phyloP scores from a whole-genome alignment of 2,888 invertebrate genomes.

The Cryptus viduatorius region DNA sequence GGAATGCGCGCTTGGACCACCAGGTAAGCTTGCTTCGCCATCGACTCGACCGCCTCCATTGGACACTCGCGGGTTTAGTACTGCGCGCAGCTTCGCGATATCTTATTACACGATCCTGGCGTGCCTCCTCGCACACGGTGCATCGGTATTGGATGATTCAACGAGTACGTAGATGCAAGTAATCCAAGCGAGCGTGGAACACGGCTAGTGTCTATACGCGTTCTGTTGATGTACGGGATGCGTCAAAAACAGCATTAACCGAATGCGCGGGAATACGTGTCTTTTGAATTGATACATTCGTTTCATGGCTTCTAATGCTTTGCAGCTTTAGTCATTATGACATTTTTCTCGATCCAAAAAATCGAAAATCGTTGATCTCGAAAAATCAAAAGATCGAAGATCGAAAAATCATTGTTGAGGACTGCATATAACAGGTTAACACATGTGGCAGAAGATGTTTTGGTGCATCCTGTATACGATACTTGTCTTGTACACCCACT shows the following conservation, averaged over 20 bases:
- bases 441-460: background rate
- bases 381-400: no score
- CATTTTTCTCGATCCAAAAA: no score
- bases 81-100: conserved; percentile 72
- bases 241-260: background rate
- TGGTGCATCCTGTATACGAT: conserved; percentile 33
- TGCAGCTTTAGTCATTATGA: background rate
- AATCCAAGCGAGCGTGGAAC: conserved; percentile 16
- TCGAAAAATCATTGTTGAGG: no score
- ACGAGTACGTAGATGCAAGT: conserved; percentile 32
- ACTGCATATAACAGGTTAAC: no score
- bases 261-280: background rate
- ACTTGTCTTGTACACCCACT: conserved; percentile 15
- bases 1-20: conserved; percentile 76
- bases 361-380: no score
- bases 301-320: background rate
- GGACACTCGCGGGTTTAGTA: conserved; percentile 74
- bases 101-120: conserved; percentile 79
- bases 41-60: conserved; percentile 36
- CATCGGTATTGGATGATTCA: conserved; percentile 60
- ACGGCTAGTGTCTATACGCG: background rate
- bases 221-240: background rate
- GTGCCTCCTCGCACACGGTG: conserved; percentile 64
- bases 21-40: conserved; percentile 68
- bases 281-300: background rate